Evolutionary conservation across 2,113 vertebrate species (phyloP), one percentile per base, ranked within the genome.

Genomic region (Hydrolagus affinis): DNA sequence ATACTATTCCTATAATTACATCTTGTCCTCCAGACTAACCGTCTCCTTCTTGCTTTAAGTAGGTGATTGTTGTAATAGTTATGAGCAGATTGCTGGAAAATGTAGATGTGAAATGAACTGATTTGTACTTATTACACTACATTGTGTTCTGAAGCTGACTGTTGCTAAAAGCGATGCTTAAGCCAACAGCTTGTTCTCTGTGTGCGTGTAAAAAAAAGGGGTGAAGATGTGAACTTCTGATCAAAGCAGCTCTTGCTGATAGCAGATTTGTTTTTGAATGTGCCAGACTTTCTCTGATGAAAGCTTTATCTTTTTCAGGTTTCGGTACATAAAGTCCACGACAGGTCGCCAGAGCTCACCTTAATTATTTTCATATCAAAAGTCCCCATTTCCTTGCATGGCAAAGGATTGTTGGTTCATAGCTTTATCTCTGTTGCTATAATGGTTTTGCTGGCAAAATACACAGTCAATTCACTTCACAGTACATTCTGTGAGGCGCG

Each of bases 381-480:
- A 64, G 25, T 64, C 23, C 25, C 60, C 9, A 83, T 83, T 19
- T 64, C 30, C 23, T 7, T 83, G 25, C 14, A 23, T 30, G 14
- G 59, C 62, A 83, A 83, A n/a, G n/a, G 62, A 66, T 66, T 60
- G 66, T 66, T 83, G 77, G n/a, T n/a, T n/a, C n/a, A n/a, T n/a
- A n/a, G n/a, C n/a, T n/a, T n/a, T n/a, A n/a, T n/a, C n/a, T n/a
- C n/a, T n/a, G n/a, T n/a, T n/a, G n/a, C n/a, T n/a, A n/a, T n/a
- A n/a, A n/a, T n/a, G n/a, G 44, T 6, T 44, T 44, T 6, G 6
- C 44, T 6, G 2, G 6, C 44, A 44, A 44, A 44, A 1, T 44
- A 44, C 6, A 3, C 44, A 44, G 44, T 44, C 44, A 44, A 44
- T 44, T 44, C 44, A 44, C 44, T 44, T 44, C 44, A 44, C 44